Conservation (phyloP, 2,888 invertebrate genomes). For the Hydrotaea diabolus region DNA sequence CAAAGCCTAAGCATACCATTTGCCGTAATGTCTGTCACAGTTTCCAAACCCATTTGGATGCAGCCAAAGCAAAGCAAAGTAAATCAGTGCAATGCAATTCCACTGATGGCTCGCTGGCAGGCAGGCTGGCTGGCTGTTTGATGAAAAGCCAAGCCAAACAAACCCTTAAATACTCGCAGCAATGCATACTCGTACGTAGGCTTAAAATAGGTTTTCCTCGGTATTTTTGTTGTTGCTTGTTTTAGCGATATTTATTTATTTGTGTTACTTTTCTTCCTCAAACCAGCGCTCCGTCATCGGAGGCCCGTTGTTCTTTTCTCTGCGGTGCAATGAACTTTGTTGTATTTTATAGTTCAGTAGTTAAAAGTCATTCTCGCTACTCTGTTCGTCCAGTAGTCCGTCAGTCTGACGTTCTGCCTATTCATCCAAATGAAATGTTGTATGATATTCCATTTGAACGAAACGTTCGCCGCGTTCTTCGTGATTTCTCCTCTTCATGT, state of each 20-base stretch:
- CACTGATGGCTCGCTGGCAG: not conserved
- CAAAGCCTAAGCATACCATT: not conserved
- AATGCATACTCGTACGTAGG: not conserved
- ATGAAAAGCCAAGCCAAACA: not conserved
- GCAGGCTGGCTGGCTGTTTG: not conserved
- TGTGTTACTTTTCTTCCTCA: not conserved
- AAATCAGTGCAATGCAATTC: conserved; percentile 18
- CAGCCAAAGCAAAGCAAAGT: not conserved
- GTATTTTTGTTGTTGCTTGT: not conserved
- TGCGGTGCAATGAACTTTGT: conserved; percentile 30
- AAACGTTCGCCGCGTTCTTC: not conserved
- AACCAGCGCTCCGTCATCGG: not conserved
- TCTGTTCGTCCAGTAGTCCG: not conserved
- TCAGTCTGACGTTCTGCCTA: not conserved
- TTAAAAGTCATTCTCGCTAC: conserved; percentile 28
- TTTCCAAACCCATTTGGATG: not conserved
- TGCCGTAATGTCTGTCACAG: not conserved
- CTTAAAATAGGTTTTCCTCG: not conserved
- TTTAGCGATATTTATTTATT: conserved; percentile 17
- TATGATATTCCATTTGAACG: conserved; percentile 27
- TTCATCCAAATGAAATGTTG: conserved; percentile 12
- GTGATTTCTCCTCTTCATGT: not conserved
- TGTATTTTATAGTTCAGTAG: conserved; percentile 40
- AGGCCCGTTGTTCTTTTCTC: not conserved
- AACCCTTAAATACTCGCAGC: not conserved